Conservation (phyloP, 2,888 invertebrate genomes). For the Anorthoa munda region DNA sequence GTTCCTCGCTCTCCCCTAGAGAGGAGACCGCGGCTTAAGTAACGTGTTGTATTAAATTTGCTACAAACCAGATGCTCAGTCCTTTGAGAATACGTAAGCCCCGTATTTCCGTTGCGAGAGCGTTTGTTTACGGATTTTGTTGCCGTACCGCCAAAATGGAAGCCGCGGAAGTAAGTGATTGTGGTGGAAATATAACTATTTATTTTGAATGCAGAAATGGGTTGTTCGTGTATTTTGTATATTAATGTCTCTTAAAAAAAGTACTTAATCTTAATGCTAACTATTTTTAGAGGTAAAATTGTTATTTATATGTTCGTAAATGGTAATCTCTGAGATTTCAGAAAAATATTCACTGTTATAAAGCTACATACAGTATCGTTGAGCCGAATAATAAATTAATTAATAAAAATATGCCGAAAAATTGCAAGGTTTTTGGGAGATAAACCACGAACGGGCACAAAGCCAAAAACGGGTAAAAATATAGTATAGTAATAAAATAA, state of each 20-base stretch:
- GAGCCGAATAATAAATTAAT: too few species aligned
- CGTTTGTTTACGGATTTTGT: constrained; percentile 49
- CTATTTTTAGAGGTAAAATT: too few species aligned
- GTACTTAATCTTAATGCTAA: too few species aligned
- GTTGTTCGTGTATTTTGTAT: background rate
- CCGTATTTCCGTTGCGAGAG: constrained; percentile 42
- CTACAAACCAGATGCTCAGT: constrained; percentile 62
- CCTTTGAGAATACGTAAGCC: constrained; percentile 57
- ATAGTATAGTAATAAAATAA: background rate
- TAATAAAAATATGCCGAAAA: too few species aligned
- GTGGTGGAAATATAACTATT: constrained; percentile 4
- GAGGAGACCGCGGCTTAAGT: constrained; percentile 38
- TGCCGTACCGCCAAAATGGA: constrained; percentile 12
- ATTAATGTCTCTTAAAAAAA: too few species aligned
- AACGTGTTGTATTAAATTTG: constrained; percentile 66
- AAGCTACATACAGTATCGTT: too few species aligned
- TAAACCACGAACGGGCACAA: too few species aligned
- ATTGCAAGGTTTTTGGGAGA: too few species aligned
- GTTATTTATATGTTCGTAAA: too few species aligned
- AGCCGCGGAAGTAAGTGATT: constrained; percentile 20
- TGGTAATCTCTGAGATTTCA: too few species aligned
- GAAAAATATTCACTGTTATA: too few species aligned
- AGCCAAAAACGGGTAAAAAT: background rate
- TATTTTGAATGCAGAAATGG: background rate
- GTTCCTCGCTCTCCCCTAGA: constrained; percentile 57